Evolutionary conservation across 2,797 vertebrate species (phyloP), one percentile per base, ranked within the genome.

Genomic region (Liparis tanakae): DNA sequence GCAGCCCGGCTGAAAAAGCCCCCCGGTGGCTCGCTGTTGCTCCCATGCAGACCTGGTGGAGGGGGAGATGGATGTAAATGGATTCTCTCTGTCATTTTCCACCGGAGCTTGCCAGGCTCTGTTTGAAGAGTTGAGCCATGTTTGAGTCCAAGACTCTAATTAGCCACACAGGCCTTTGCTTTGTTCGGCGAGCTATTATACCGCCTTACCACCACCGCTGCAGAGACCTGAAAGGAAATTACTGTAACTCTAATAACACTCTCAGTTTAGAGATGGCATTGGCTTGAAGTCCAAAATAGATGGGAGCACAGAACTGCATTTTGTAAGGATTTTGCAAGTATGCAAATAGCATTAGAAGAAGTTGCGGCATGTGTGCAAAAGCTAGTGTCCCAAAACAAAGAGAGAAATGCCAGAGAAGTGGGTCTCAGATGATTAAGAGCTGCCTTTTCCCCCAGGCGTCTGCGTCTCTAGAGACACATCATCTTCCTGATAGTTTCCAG

Each of bases 371-470:
- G 71, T 43, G 36, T 58, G 67, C 48, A 51, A 68, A 20, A 81
- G 62, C 82, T 41, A 7, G 76, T 43, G 66, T 70, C 77, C 65
- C 14, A 3, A 56, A 70, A 70, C 83, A 83, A 77, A 73, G 83
- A 74, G 78, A 83, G 67, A 83, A 84, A 90, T 67, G 84, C 68
- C 86, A 88, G 79, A 85, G 78, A 94, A 92, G 87, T 93, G 87
- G 89, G 90, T 94, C 92, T 91, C 89, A 46, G 74, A 92, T 93
- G 92, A 94, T 92, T 88, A 92, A 94, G 92, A 89, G 85, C 82
- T 59, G 60, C 81, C 79, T 93, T 82, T 88, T 87, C 88, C 90
- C 83, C 76, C 79, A 88, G 85, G 90, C 87, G 73, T 74, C 77
- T 70, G 60, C 8, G 79, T 90, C 92, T 88, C 93, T 36, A 79